Conservation (phyloP, 2,888 invertebrate genomes). For the Myathropa florea region DNA sequence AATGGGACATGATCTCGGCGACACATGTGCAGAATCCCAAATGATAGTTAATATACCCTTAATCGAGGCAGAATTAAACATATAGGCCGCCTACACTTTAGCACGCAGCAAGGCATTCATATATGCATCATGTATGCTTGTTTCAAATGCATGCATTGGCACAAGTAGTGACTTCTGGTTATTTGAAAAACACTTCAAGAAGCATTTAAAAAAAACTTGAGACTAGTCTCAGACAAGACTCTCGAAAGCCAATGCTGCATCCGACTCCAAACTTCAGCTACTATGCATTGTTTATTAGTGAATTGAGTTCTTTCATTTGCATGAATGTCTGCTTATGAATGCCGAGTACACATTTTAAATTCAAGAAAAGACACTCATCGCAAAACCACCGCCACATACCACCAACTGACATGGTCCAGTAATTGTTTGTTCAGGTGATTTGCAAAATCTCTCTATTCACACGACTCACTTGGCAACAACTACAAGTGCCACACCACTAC, state of each 20-base stretch:
- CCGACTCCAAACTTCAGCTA: neutral
- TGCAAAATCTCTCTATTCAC: constrained; percentile 49
- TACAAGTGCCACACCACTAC: constrained; percentile 24
- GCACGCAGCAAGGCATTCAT: neutral
- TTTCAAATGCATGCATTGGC: neutral
- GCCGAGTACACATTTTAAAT: neutral
- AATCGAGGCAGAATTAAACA: no score
- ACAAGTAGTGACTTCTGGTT: neutral
- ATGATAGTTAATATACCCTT: no score
- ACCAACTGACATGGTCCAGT: constrained; percentile 57
- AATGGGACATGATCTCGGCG: no score
- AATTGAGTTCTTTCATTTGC: neutral
- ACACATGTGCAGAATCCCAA: no score
- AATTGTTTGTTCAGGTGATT: constrained; percentile 59
- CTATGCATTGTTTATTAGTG: neutral
- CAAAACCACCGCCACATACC: neutral
- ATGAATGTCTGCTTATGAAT: neutral
- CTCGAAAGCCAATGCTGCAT: neutral
- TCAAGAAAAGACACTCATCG: neutral
- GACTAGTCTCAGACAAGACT: neutral
- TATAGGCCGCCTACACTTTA: neutral
- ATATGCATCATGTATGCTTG: neutral
- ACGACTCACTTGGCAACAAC: constrained; percentile 42
- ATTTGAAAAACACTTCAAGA: neutral
- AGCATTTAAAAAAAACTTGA: neutral